phyloP scores from a whole-genome alignment of 2,113 vertebrate genomes.

The Lepus americanus region DNA sequence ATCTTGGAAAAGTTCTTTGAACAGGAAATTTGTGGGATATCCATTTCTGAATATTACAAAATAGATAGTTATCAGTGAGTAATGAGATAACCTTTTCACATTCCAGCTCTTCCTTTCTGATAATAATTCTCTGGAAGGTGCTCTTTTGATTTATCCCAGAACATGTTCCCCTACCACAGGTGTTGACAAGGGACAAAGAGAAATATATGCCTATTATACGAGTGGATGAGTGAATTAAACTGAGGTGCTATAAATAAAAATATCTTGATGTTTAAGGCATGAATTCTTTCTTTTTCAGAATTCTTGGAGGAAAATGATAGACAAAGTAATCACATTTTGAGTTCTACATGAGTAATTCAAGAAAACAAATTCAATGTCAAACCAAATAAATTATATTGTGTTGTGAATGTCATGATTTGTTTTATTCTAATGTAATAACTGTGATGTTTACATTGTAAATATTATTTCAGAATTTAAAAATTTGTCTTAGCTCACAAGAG shows the following conservation, averaged over 20 bases:
- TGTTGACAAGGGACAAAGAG: background rate
- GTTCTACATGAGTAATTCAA: conserved; percentile 92
- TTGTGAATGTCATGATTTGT: conserved; percentile 91
- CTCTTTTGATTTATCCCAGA: background rate
- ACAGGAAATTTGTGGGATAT: background rate
- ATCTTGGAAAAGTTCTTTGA: background rate
- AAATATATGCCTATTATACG: background rate
- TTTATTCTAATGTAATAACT: conserved; percentile 92
- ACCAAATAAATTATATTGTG: conserved; percentile 91
- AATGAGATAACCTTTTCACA: background rate
- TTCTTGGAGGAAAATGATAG: conserved; percentile 90
- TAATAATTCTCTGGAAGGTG: background rate
- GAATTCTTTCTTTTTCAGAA: conserved; percentile 89
- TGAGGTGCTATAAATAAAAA: conserved; percentile 26
- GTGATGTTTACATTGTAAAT: conserved; percentile 96
- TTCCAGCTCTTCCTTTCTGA: background rate
- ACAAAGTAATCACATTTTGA: conserved; percentile 89
- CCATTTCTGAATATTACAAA: background rate
- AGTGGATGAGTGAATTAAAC: background rate
- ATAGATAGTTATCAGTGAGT: background rate
- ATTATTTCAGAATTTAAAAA: conserved; percentile 89
- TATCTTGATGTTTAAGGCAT: background rate
- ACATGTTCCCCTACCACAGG: background rate
- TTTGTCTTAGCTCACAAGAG: conserved; percentile 87
- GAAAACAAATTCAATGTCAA: conserved; percentile 90